These are phyloP conservation scores for Himantopus leucocephalus DNA, from an alignment of 2,113 vertebrate genomes.

Conservation along the genomic window DNA sequence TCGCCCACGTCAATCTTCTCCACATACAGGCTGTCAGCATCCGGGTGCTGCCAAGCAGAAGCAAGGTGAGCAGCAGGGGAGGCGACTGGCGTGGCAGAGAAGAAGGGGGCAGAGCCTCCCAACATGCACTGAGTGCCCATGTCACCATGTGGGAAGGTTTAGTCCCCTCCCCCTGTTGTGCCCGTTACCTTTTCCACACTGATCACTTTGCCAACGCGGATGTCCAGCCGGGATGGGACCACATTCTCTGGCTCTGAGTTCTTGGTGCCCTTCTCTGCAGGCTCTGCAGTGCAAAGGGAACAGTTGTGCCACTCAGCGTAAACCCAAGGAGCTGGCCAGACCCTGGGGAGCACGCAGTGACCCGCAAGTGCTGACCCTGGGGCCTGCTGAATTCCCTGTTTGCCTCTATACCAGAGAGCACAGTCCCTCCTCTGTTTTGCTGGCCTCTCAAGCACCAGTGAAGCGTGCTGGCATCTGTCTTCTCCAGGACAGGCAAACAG, in stretches of 20 bases:
- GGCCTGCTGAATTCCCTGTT: neutral
- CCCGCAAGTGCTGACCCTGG: neutral
- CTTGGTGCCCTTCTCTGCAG: slow-evolving; percentile 73
- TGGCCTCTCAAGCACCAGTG: neutral
- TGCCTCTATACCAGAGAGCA: neutral
- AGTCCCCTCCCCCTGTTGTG: accelerated
- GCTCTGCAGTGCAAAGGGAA: slow-evolving; percentile 70
- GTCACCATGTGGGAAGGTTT: accelerated
- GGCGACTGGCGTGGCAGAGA: neutral
- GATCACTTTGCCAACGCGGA: slow-evolving; percentile 91
- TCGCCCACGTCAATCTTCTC: slow-evolving; percentile 94
- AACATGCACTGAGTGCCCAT: accelerated
- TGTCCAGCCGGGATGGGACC: slow-evolving; percentile 88
- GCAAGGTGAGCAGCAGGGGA: neutral
- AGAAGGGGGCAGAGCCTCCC: neutral
- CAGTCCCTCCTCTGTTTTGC: neutral
- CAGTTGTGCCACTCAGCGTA: neutral
- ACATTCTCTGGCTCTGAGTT: slow-evolving; percentile 79
- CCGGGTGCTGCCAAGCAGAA: slow-evolving; percentile 84
- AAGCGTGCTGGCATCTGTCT: neutral
- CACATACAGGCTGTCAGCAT: slow-evolving; percentile 90
- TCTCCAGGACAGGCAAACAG: neutral
- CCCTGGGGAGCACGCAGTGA: neutral
- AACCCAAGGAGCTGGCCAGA: neutral
- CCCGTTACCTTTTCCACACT: slow-evolving; percentile 86